phyloP scores from a whole-genome alignment of 2,113 vertebrate species.

The Pseudolaguvia tuberculata region DNA sequence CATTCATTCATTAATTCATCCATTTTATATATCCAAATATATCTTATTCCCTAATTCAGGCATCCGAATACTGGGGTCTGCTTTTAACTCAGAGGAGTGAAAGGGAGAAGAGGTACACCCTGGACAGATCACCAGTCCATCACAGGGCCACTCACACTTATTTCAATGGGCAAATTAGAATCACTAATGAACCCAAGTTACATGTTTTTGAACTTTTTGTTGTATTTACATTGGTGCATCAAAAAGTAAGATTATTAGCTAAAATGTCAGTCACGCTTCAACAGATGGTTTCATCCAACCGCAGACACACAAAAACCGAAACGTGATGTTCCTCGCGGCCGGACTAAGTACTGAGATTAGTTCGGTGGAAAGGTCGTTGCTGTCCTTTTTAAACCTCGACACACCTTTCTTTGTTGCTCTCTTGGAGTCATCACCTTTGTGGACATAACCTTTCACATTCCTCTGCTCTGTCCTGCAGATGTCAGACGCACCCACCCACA shows the following conservation, averaged over 20 bases:
- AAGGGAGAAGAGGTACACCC: too few species aligned
- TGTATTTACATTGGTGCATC: too few species aligned
- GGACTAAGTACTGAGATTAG: not conserved
- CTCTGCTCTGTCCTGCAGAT: not conserved
- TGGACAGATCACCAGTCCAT: too few species aligned
- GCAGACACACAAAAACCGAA: not conserved
- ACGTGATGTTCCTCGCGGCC: not conserved
- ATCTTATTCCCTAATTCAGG: too few species aligned
- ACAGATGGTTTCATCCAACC: not conserved
- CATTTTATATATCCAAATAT: too few species aligned
- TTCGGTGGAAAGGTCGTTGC: not conserved
- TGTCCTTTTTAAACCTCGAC: not conserved
- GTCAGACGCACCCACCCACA: not conserved
- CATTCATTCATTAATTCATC: too few species aligned
- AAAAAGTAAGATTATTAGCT: conserved; percentile 13
- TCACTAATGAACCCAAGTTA: too few species aligned
- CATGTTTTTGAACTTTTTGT: too few species aligned
- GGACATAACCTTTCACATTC: conserved; percentile 16
- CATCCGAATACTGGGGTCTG: too few species aligned
- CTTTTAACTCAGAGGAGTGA: too few species aligned
- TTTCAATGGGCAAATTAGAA: too few species aligned
- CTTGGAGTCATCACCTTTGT: conserved; percentile 4
- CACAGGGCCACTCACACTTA: too few species aligned
- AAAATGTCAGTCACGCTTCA: conserved; percentile 22
- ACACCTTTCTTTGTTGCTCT: not conserved